phyloP scores from a whole-genome alignment of 2,113 vertebrate species.

The Podocnemis expansa region DNA sequence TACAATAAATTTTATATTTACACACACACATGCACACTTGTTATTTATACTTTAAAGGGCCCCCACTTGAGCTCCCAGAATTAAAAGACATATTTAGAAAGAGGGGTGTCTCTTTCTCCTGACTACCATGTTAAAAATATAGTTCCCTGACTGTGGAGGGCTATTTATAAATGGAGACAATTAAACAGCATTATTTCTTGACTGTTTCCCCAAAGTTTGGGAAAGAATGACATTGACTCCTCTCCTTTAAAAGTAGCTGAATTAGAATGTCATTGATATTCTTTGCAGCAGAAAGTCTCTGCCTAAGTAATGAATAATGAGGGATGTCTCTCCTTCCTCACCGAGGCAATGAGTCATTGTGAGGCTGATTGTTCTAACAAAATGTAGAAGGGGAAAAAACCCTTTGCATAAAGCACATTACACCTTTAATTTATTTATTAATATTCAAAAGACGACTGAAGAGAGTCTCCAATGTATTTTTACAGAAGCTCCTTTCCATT shows the following conservation, averaged over 20 bases:
- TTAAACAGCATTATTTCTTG: slow-evolving; percentile 60
- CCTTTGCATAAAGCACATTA: slow-evolving; percentile 18
- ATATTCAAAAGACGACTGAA: not conserved
- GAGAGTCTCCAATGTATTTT: not conserved
- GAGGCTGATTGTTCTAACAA: slow-evolving; percentile 25
- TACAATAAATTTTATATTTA: not conserved
- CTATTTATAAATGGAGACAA: slow-evolving; percentile 47
- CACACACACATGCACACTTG: not conserved
- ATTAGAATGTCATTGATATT: slow-evolving; percentile 57
- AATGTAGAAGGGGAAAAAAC: slow-evolving; percentile 5
- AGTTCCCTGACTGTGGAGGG: not conserved
- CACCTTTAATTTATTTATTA: slow-evolving; percentile 14
- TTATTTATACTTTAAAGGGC: not conserved
- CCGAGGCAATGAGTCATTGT: slow-evolving; percentile 62
- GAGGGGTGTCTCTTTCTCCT: not conserved
- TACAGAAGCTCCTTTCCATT: slow-evolving; percentile 9
- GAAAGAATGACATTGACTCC: slow-evolving; percentile 30
- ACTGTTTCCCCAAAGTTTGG: slow-evolving; percentile 49
- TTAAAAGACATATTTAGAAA: slow-evolving; percentile 17
- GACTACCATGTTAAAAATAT: not conserved
- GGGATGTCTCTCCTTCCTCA: slow-evolving; percentile 58
- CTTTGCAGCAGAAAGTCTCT: slow-evolving; percentile 42
- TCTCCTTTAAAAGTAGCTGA: not conserved
- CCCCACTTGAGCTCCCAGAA: not conserved
- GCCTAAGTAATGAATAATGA: slow-evolving; percentile 65